Percentiles rank a stretch among this genome's conserved stretches.
Evolutionary conservation across 2,888 invertebrate genomes (phyloP).

Genomic region (Drosophila tripunctata): DNA sequence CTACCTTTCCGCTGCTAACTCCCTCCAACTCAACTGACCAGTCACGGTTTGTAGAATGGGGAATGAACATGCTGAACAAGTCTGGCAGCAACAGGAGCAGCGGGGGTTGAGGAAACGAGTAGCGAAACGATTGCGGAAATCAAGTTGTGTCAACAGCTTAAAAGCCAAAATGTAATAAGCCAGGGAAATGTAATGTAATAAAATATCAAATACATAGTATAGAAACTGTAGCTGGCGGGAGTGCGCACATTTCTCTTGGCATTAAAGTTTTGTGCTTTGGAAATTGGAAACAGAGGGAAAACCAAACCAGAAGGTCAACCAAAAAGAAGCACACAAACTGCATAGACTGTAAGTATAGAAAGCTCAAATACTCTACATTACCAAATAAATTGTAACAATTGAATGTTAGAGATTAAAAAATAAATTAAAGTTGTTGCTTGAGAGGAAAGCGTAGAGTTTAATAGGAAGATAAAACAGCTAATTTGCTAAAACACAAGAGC

Average conservation of each 20-base stretch:
- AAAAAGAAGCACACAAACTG: not conserved
- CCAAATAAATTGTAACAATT: not conserved
- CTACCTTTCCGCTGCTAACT: slow-evolving; percentile 19
- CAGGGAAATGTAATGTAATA: slow-evolving; percentile 79
- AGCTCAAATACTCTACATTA: slow-evolving; percentile 3
- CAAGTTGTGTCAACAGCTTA: slow-evolving; percentile 79
- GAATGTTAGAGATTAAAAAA: too few relatives aligned
- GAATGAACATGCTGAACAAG: not conserved
- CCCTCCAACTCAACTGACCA: slow-evolving; percentile 39
- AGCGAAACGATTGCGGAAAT: slow-evolving; percentile 65
- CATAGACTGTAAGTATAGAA: not conserved
- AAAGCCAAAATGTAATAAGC: slow-evolving; percentile 80
- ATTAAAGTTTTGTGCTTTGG: slow-evolving; percentile 67
- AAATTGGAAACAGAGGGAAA: slow-evolving; percentile 54
- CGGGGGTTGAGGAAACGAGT: not conserved
- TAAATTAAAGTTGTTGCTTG: too few relatives aligned
- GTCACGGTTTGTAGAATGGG: slow-evolving; percentile 27
- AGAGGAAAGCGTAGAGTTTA: too few relatives aligned
- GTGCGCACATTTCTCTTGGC: slow-evolving; percentile 68
- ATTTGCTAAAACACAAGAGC: too few relatives aligned
- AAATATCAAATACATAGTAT: slow-evolving; percentile 75
- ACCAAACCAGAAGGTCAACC: slow-evolving; percentile 8
- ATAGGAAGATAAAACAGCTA: too few relatives aligned
- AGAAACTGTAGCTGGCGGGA: slow-evolving; percentile 43
- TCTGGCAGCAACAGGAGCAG: not conserved